A percentile compares a stretch with the other conserved stretches of the same genome.
Conservation (phyloP, 1,140 invertebrate species). For the Linepithema humile region DNA sequence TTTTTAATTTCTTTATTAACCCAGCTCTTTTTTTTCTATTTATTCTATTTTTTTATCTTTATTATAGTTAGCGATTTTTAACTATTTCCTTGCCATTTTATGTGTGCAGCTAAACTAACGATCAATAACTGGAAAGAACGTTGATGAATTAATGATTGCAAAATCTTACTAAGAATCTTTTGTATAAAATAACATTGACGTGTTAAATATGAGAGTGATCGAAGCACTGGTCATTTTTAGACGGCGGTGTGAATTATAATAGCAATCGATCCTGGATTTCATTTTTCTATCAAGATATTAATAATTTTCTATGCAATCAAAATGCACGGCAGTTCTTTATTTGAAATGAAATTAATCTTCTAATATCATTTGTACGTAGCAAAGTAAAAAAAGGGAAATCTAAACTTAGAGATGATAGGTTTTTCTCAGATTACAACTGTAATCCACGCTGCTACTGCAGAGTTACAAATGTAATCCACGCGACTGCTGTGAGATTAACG, state of each 20-base stretch:
- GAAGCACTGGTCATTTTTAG: neutral
- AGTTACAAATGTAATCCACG: conserved; percentile 50
- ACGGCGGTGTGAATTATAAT: neutral
- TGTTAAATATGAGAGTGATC: neutral
- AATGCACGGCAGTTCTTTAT: neutral
- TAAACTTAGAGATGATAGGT: conserved; percentile 37
- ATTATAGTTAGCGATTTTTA: neutral
- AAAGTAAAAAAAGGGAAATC: neutral
- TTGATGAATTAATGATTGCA: neutral
- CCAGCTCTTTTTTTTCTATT: neutral
- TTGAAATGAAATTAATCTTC: conserved; percentile 19
- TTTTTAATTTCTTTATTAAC: conserved; percentile 34
- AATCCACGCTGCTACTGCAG: conserved; percentile 31
- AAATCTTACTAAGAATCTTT: neutral
- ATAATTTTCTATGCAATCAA: neutral
- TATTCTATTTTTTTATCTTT: neutral
- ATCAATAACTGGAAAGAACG: neutral
- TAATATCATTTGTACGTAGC: conserved; percentile 10
- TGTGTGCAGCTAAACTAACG: neutral
- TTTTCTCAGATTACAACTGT: conserved; percentile 46
- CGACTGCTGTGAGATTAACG: conserved; percentile 41
- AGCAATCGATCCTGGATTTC: no score
- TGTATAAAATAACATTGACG: neutral
- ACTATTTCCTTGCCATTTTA: neutral
- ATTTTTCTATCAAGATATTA: no score